These are phyloP conservation scores for Zonitis immaculata DNA, from an alignment of 2,888 invertebrate genomes.

Conservation along the genomic window DNA sequence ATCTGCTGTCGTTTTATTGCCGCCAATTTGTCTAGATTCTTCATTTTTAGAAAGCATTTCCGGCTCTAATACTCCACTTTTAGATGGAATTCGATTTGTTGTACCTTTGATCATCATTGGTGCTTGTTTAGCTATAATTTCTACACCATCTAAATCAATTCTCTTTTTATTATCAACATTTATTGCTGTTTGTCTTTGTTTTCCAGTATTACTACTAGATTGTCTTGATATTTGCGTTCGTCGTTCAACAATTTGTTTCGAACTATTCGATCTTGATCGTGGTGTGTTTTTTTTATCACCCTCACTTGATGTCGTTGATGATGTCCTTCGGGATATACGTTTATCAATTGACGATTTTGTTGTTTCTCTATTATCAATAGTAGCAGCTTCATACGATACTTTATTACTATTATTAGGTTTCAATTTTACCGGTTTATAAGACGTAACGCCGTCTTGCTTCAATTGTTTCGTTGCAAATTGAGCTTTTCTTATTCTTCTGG, in stretches of 20 bases:
- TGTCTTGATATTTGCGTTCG: not conserved
- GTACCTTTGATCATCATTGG: not conserved
- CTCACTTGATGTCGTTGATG: not conserved
- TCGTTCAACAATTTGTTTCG: not conserved
- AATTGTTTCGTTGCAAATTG: conserved; percentile 29
- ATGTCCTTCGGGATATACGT: conserved; percentile 11
- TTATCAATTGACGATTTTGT: conserved; percentile 13
- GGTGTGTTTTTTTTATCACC: not conserved
- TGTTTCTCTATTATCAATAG: conserved; percentile 4
- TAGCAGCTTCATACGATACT: conserved; percentile 12
- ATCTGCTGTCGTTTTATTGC: not conserved
- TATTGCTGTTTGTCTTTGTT: not conserved
- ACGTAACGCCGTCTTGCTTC: conserved; percentile 1
- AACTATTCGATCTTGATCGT: not conserved
- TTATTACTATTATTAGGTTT: conserved; percentile 25
- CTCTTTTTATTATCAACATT: not conserved
- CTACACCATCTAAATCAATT: not conserved
- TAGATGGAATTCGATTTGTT: not conserved
- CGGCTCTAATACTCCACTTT: too few relatives aligned
- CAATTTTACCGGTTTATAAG: conserved; percentile 8
- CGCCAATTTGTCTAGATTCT: not conserved
- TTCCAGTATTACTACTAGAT: not conserved
- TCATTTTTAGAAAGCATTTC: not conserved
- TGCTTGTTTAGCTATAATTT: not conserved
- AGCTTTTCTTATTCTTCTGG: conserved; percentile 23